Base-by-base conservation (phyloP, 1,140 invertebrate genomes). In the Stratiolaelaps scimitus region DNA sequence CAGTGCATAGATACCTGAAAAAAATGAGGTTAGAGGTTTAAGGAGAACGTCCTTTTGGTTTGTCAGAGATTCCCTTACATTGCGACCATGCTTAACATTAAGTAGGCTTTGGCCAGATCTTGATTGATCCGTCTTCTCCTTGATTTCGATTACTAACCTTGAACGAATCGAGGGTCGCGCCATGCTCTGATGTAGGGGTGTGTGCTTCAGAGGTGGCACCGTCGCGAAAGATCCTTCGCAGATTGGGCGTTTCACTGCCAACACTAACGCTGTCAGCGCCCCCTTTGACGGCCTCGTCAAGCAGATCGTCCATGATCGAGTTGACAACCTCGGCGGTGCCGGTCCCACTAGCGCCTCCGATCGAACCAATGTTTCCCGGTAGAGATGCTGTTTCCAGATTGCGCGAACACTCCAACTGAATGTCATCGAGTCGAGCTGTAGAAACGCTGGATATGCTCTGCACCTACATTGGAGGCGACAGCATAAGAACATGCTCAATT, bases 361-460 rank as follows among this genome's bases (percentile, higher is more conserved):
- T 40, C 20, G 53, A 19, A 26, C 26, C 26, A 34, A 60, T 60
- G 23, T 60, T 60, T 26, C 53, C 53, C 15, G 53, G 53, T 26
- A 60, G 34, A 15, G 53, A 60, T 26, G 53, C 53, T 60, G 53
- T 60, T 2, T 60, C 53, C 6, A 34, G 26, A 34, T 29, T 60
- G 26, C 53, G 53, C 2, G 53, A 60, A 17, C 13, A 19, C 26
- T 60, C 53, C 53, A 23, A 60, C 34, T 60, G 53, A 4, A 23
- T 17, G 10, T 60, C 53, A 13, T 60, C 53, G 13, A 60, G 15
- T 17, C 53, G 53, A 15, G 53, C 53, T 15, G 53, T 60, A 34
- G 53, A 60, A 60, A 60, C 53, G 20, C 26, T 60, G 4, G 53
- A 60, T 34, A 60, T 60, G 53, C 53, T 60, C 10, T 60, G 53